Evolutionary conservation across 2,888 invertebrate genomes (phyloP), one percentile per base, ranked within the genome.

Genomic region (Microctonus brassicae): DNA sequence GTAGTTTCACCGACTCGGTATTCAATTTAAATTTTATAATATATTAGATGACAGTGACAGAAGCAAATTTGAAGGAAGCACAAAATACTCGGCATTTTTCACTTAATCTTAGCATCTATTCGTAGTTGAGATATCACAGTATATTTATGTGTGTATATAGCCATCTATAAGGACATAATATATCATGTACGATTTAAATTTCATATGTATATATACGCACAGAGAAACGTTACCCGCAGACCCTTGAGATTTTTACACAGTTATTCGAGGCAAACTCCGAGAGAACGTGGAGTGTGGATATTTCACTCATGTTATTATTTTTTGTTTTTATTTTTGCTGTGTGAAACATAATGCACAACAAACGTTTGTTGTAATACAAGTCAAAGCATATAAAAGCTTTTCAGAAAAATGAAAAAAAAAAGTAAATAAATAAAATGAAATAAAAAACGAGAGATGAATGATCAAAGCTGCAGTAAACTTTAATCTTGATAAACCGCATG

Each of bases 281-380:
- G 73, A 75, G 76, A 73, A 10, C 20, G 22, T 52, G 33, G 17
- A 39, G 29, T 11, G 36, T 47, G 20, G 53, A 24, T 53, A 60
- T 34, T 36, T 53, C 26, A 33, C 42, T 55, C 70, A 33, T 58
- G 34, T 55, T 47, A 64, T 65, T 58, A 34, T 36, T 26, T 9
- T 39, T 26, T 58, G 17, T 52, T 13, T 53, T 52, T 10, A 33
- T 11, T 24, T 22, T 24, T 13, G 11, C 42, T 65, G 52, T 33
- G 62, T 53, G 67, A 47, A 52, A 64, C 69, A 69, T 66, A 70
- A 74, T 74, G 75, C 70, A 73, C 79, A 75, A 77, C 78, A 77
- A 80, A 80, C 76, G 78, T 77, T 78, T 78, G 80, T 80, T 78
- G 77, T 79, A 78, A 72, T 52, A 61, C 63, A 57, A 58, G 34